Base-by-base conservation (phyloP, 2,113 vertebrate genomes). In the Lota lota region DNA sequence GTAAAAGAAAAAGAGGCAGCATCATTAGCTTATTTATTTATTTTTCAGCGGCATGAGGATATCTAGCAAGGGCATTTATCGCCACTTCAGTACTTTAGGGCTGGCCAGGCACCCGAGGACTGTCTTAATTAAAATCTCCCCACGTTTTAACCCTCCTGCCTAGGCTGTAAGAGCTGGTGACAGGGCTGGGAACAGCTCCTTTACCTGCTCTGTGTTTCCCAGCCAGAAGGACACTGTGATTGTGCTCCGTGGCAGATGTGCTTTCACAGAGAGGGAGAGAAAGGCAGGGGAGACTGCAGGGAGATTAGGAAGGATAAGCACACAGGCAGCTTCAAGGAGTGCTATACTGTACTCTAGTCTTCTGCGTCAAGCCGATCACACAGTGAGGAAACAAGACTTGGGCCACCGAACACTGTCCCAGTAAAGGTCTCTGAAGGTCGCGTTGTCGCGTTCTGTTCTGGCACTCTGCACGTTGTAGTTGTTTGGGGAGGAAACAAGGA, bases 41-140 rank as follows among this genome's bases (percentile, higher is more conserved):
- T 47, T 11, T 2, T 10, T 47, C 40, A 47, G 22, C 22, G 11
- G 36, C n/a, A 47, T 10, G 36, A 16, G 1, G 20, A 56, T 5
- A 50, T 24, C 47, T 63, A n/a, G 61, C 24, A 33, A 15, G 17
- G n/a, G 61, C 5, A 18, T 16, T 18, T 18, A 63, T 11, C 28
- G 22, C 22, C 11, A 50, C 56, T 73, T 63, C 56, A 68, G 61
- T 63, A 61, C 56, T 61, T 21, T 70, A 51, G 17, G 20, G 16
- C 24, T 63, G 61, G 21, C 59, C 70, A 24, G 64, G 66, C 71
- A 61, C 74, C 72, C 78, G 28, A 73, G 72, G 80, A 77, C 70
- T 28, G 58, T 84, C 79, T 83, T 85, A 83, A 88, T 90, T 88
- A 86, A 89, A 83, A 72, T 63, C 76, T 74, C 70, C 77, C 66